Conservation (phyloP, 2,888 invertebrate species). For the Cephonodes hylas region DNA sequence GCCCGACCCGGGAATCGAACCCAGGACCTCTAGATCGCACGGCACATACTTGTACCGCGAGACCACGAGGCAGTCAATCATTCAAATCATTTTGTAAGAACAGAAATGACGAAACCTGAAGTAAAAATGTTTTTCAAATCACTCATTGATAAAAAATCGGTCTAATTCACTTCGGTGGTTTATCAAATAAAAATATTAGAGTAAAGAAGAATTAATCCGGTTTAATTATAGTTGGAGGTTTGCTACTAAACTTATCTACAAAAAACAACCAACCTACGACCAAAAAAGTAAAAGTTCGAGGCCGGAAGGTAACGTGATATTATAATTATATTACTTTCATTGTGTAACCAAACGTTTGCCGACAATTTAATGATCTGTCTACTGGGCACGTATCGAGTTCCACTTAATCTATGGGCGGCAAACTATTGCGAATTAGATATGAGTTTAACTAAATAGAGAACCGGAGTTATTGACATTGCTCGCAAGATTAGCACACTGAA, state of each 20-base stretch:
- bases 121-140: too few species aligned
- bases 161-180: too few species aligned
- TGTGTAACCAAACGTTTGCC: constrained; percentile 51
- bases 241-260: background rate
- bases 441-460: too few species aligned
- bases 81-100: too few species aligned
- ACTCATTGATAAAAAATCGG: too few species aligned
- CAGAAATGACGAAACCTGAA: too few species aligned
- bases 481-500: too few species aligned
- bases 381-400: constrained; percentile 13
- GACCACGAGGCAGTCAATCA: too few species aligned
- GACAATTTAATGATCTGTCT: constrained; percentile 68
- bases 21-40: too few species aligned
- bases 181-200: background rate
- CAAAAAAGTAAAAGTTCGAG: constrained; percentile 14
- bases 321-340: constrained; percentile 53
- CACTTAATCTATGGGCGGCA: constrained; percentile 5
- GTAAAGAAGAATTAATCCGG: constrained; percentile 1
- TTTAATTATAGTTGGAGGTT: background rate
- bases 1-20: too few species aligned
- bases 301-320: constrained; percentile 69
- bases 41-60: too few species aligned
- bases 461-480: too few species aligned
- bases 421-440: background rate
- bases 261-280: background rate